Evolutionary conservation across 2,888 invertebrate species (phyloP), one percentile per base, ranked within the genome.

Genomic region (Brachypalpus laphriformis): DNA sequence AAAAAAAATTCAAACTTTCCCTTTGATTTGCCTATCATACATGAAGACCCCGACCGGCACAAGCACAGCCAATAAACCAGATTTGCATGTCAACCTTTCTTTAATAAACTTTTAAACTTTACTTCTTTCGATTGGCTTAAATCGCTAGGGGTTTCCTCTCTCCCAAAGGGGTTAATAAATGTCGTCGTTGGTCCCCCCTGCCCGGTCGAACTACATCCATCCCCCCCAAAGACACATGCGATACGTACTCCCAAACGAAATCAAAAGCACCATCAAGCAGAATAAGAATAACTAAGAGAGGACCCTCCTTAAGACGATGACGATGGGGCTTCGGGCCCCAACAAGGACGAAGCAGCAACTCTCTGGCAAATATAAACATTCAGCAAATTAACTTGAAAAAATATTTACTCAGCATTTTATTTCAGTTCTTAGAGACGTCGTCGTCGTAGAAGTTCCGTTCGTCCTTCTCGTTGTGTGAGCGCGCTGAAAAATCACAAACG

Each of bases 361-460:
- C 68, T 56, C 71, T 47, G 51, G 76, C 81, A 85, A 85, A 85
- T 85, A 85, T 81, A 85, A 85, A 85, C 85, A 85, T 85, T 85
- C 81, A 85, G 85, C 85, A 85, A 85, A 85, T 85, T 85, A 85
- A 85, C 85, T 85, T 85, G 81, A 71, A 81, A 81, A 85, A 85
- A 85, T 85, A 85, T 85, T 85, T 85, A 81, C 81, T 85, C 85
- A 85, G 85, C 85, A 81, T 85, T 85, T 85, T 85, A 85, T 85
- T 85, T 85, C 75, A 81, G 65, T 68, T 81, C 65, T 70, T 70
- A 70, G 54, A 77, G 25, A 16, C 31, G 20, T n/a, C 31, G 51
- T 47, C 22, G 66, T 42, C 42, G 20, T 18, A 22, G 42, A 37
- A 34, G 66, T 42, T 31, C 59, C 56, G 45, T 56, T 65, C 18